Percentiles rank a stretch among this genome's conserved stretches.
Evolutionary conservation across 2,113 vertebrate genomes (phyloP).

Genomic region (Herpailurus yagouaroundi): DNA sequence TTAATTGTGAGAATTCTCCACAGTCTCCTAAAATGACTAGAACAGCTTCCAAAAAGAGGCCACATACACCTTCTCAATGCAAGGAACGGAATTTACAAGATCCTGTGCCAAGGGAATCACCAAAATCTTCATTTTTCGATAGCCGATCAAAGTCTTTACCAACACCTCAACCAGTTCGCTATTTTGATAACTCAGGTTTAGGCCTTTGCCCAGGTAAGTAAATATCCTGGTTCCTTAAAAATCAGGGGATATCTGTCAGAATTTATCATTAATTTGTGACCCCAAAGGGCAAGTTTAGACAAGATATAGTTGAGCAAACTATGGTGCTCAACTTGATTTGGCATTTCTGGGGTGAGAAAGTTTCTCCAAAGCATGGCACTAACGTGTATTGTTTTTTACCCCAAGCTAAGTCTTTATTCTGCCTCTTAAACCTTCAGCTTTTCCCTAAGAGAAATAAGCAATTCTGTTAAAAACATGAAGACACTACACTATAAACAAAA

Average conservation of each 20-base stretch:
- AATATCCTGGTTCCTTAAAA: not conserved
- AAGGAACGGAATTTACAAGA: constrained; percentile 48
- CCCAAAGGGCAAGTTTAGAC: not conserved
- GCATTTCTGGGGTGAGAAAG: not conserved
- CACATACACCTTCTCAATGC: not conserved
- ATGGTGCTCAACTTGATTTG: not conserved
- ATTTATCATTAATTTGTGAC: not conserved
- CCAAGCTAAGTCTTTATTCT: not conserved
- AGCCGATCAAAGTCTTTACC: constrained; percentile 68
- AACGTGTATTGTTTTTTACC: not conserved
- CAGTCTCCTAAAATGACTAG: constrained; percentile 56
- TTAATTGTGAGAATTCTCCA: constrained; percentile 31
- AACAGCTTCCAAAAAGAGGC: constrained; percentile 33
- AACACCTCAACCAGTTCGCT: constrained; percentile 36
- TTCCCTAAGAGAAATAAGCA: not conserved
- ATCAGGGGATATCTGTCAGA: not conserved
- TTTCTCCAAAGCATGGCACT: not conserved
- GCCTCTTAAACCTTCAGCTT: not conserved
- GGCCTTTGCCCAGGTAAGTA: constrained; percentile 73
- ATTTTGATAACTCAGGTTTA: constrained; percentile 78
- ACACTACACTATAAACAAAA: not conserved
- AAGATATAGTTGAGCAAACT: not conserved
- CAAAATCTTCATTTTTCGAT: constrained; percentile 67
- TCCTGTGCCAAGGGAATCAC: constrained; percentile 41
- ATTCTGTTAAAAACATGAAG: not conserved